Conservation (phyloP, 2,888 invertebrate species). For the Megamerina dolium region DNA sequence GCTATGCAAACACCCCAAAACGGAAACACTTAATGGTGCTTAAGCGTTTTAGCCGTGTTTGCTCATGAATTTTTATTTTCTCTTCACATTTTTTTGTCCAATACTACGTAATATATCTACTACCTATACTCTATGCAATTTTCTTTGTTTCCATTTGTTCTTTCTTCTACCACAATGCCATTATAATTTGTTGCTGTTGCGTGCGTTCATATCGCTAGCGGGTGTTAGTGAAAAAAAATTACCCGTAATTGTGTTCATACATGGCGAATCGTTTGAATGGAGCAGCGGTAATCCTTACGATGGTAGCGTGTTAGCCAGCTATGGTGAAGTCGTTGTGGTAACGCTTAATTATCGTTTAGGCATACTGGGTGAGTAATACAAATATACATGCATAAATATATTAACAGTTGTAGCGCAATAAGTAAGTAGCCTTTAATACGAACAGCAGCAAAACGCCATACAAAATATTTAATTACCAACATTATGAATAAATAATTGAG, state of each 20-base stretch:
- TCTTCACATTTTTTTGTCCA: constrained; percentile 6
- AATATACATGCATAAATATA: not conserved
- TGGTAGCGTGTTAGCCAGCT: constrained; percentile 88
- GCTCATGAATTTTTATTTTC: constrained; percentile 25
- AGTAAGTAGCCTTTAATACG: not conserved
- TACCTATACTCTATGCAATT: not conserved
- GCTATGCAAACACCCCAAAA: no score
- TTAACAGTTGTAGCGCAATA: not conserved
- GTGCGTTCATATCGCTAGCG: constrained; percentile 29
- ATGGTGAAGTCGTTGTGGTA: constrained; percentile 86
- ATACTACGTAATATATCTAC: constrained; percentile 1
- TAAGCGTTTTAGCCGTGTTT: constrained; percentile 22
- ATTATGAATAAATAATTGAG: not conserved
- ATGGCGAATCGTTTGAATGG: constrained; percentile 74
- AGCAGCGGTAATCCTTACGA: constrained; percentile 97
- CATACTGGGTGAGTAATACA: constrained; percentile 55
- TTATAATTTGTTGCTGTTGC: no score
- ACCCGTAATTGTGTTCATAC: constrained; percentile 49
- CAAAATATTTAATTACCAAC: not conserved
- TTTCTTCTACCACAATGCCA: no score
- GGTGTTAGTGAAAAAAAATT: constrained; percentile 48
- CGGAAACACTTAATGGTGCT: constrained; percentile 29
- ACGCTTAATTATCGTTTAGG: constrained; percentile 96
- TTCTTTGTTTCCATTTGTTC: not conserved
- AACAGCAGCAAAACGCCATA: constrained; percentile 7